phyloP scores from a whole-genome alignment of 2,113 vertebrate species.

The Cynocephalus volans region DNA sequence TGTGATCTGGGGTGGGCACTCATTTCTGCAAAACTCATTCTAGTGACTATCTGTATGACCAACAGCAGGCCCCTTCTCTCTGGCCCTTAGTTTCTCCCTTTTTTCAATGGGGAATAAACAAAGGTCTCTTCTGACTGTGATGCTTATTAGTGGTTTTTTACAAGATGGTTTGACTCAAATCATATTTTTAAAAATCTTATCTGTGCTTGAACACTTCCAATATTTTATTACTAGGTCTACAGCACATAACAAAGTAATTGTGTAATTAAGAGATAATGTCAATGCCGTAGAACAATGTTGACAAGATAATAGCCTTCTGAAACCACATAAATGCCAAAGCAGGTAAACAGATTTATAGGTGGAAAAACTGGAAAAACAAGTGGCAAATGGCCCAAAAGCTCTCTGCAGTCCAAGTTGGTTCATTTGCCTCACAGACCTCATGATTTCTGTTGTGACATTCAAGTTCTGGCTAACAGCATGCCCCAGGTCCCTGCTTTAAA shows the following conservation, averaged over 20 bases:
- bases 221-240: conserved; percentile 87
- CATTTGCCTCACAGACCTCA: neutral
- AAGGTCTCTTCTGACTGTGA: neutral
- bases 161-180: conserved; percentile 75
- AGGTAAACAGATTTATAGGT: conserved; percentile 81
- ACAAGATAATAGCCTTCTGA: conserved; percentile 89
- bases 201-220: conserved; percentile 86
- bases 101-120: neutral
- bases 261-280: conserved; percentile 91
- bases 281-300: conserved; percentile 88
- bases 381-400: neutral
- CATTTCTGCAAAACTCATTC: neutral
- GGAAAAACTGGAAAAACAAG: conserved; percentile 63
- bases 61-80: neutral
- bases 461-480: neutral
- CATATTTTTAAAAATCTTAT: conserved; percentile 77
- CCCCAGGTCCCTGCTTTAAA: accelerated
- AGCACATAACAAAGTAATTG: conserved; percentile 89
- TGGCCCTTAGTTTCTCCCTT: neutral
- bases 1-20: neutral
- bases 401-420: neutral
- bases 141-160: conserved; percentile 68
- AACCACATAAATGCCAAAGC: conserved; percentile 86
- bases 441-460: neutral
- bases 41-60: accelerated